Base-by-base conservation (phyloP, 2,888 invertebrate species). In the Pristionchus mayeri region DNA sequence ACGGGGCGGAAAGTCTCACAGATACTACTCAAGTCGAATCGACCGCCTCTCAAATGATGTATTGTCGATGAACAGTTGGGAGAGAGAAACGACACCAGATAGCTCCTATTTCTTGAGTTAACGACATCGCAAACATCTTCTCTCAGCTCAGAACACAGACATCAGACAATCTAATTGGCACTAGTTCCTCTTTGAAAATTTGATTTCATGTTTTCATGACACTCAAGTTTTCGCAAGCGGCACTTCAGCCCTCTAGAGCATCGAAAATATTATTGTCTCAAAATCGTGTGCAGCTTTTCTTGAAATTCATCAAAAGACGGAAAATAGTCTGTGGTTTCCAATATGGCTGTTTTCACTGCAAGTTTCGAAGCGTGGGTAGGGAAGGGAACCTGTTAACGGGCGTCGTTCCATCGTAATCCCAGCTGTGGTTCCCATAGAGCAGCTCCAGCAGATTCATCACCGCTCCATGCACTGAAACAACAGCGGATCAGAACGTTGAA, bases 381-480 rank as follows among this genome's bases (percentile, higher is more conserved):
- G n/a, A n/a, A n/a, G n/a, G 11, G 16, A 48, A 71, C 71, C 71
- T 37, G 71, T 71, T 71, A 24, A 71, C 37, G 7, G 71, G 71
- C 16, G 71, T 71, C 2, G 21, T 21, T 4, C 44, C 71, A 44
- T 71, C 24, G 24, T 71, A 71, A 40, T 71, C 71, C 71, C 71
- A 71, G 24, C 71, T 71, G 71, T 71, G 71, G 21, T 71, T 71
- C 24, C 71, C 71, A 40, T 71, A 71, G n/a, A 71, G 40, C 37
- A 71, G n/a, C 1, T 21, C 37, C 40, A 71, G 24, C 40, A 71
- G 71, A 71, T 71, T 71, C 71, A 71, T 71, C n/a, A n/a, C 71
- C 71, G 71, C 71, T 40, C 71, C 71, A 71, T 71, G 21, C 71
- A 63, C 63, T 63, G 37, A 37, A 44, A 44, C n/a, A n/a, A n/a